A percentile compares a stretch with the other conserved stretches of the same genome.
phyloP scores from a whole-genome alignment of 2,888 invertebrate species.

The Octodonta nipae region DNA sequence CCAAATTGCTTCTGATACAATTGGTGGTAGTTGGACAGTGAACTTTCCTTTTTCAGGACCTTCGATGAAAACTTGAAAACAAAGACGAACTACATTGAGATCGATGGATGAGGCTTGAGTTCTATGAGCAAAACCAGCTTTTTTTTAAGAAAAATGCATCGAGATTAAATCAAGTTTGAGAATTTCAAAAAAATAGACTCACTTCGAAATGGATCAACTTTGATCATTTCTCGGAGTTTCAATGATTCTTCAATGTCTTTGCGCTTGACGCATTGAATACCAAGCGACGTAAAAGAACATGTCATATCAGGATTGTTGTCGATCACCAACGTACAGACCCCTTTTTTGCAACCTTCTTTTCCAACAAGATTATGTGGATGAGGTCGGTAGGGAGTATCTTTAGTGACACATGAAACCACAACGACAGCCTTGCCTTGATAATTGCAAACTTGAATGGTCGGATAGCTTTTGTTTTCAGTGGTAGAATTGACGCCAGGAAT shows the following conservation, averaged over 20 bases:
- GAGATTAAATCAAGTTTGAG: too few species aligned
- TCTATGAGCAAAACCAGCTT: slow-evolving; percentile 80
- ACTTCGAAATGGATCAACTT: slow-evolving; percentile 92
- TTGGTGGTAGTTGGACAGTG: slow-evolving; percentile 56
- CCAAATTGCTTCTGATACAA: slow-evolving; percentile 82
- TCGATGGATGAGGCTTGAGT: slow-evolving; percentile 79
- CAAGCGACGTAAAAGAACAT: slow-evolving; percentile 79
- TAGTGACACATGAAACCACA: slow-evolving; percentile 92
- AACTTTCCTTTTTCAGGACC: slow-evolving; percentile 54
- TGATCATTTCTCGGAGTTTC: slow-evolving; percentile 61
- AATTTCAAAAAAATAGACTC: too few species aligned
- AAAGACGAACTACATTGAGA: slow-evolving; percentile 82
- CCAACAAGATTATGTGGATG: slow-evolving; percentile 93
- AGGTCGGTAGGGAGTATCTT: slow-evolving; percentile 71
- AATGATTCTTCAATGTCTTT: slow-evolving; percentile 81
- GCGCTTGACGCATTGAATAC: slow-evolving; percentile 93
- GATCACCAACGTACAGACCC: slow-evolving; percentile 77
- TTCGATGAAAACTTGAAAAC: slow-evolving; percentile 88
- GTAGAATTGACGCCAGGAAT: slow-evolving; percentile 83
- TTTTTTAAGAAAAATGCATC: too few species aligned
- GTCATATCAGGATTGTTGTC: slow-evolving; percentile 61
- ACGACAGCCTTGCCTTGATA: slow-evolving; percentile 78
- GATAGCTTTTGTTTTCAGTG: slow-evolving; percentile 84
- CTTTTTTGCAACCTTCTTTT: slow-evolving; percentile 80
- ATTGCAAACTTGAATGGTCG: slow-evolving; percentile 76